Percentiles rank a stretch among this genome's conserved stretches.
These are phyloP conservation scores for Hippopotamus amphibius DNA, from an alignment of 2,113 vertebrate species.

Conservation along the genomic window DNA sequence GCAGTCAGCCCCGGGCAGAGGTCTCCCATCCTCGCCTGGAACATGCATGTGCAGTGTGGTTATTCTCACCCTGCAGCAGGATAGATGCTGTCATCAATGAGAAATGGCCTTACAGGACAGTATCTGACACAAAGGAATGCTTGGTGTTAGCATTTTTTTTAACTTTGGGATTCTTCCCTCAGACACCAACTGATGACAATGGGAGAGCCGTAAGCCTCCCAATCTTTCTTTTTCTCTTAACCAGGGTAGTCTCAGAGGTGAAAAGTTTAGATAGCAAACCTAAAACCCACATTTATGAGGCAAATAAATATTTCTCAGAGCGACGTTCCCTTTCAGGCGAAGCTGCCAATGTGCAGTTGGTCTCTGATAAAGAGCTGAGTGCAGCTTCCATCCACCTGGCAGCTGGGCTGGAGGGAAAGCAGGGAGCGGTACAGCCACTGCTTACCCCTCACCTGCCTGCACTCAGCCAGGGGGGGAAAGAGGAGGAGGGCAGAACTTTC, in stretches of 20 bases:
- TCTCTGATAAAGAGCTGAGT: conserved; percentile 47
- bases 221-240: conserved; percentile 42
- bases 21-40: not conserved
- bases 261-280: conserved; percentile 87
- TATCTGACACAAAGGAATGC: not conserved
- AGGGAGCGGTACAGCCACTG: not conserved
- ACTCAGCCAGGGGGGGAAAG: not conserved
- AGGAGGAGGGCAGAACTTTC: not conserved
- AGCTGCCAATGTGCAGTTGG: not conserved
- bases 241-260: conserved; percentile 82
- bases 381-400: not conserved
- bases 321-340: conserved; percentile 45
- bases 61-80: not conserved
- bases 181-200: not conserved
- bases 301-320: conserved; percentile 79
- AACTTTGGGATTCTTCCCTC: not conserved
- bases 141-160: not conserved
- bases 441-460: not conserved
- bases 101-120: not conserved
- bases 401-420: not conserved
- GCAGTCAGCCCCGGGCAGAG: not conserved
- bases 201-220: not conserved
- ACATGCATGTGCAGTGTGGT: not conserved
- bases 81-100: conserved; percentile 1
- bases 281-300: conserved; percentile 85